Conservation (phyloP, 2,888 invertebrate species). For the Sericinus montela region DNA sequence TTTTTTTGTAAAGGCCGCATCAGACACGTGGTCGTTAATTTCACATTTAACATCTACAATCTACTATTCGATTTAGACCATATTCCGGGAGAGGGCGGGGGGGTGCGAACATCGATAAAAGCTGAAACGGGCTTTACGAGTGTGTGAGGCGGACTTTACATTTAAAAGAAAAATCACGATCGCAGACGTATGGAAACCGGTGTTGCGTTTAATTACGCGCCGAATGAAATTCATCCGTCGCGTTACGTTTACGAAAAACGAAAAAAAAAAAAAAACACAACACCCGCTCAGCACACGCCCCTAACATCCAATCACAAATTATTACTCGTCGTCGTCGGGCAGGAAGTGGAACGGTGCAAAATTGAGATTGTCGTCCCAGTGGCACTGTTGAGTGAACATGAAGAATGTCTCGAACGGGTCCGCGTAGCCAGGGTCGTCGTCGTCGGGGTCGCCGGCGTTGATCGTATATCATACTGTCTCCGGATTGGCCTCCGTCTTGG, state of each 20-base stretch:
- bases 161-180: background rate
- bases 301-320: background rate
- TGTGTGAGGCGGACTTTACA: background rate
- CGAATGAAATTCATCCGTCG: too few relatives aligned
- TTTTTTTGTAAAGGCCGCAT: background rate
- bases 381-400: conserved; percentile 37
- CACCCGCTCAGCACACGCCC: background rate
- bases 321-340: conserved; percentile 1
- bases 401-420: conserved; percentile 38
- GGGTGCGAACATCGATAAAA: too few relatives aligned
- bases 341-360: conserved; percentile 24
- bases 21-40: background rate
- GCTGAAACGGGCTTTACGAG: too few relatives aligned
- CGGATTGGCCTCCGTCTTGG: conserved; percentile 39
- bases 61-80: too few relatives aligned
- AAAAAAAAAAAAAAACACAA: too few relatives aligned
- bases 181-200: background rate
- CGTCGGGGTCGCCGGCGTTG: conserved; percentile 11
- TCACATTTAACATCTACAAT: too few relatives aligned
- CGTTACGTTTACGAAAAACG: too few relatives aligned
- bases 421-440: conserved; percentile 25
- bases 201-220: background rate
- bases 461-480: conserved; percentile 48
- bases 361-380: conserved; percentile 32
- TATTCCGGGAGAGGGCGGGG: too few relatives aligned